These are phyloP conservation scores for Drosophila engyochracea DNA, from an alignment of 2,888 invertebrate species.

Conservation along the genomic window DNA sequence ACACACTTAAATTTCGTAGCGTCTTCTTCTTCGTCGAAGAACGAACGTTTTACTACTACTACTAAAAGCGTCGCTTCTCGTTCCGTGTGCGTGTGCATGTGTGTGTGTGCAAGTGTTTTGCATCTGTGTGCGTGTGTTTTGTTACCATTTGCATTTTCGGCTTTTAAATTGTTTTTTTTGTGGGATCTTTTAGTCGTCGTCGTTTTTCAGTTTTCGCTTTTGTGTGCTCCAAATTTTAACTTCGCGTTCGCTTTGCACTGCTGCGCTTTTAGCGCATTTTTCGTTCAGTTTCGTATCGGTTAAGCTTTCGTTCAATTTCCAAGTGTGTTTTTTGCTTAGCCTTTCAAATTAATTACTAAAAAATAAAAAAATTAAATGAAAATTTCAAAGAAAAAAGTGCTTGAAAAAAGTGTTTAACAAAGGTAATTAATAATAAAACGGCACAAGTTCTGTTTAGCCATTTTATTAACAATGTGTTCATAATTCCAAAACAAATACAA, in stretches of 20 bases:
- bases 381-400: constrained; percentile 50
- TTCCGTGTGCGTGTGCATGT: constrained; percentile 22
- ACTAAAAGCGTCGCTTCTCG: constrained; percentile 10
- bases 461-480: constrained; percentile 76
- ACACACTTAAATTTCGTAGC: constrained; percentile 32
- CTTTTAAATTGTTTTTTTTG: constrained; percentile 25
- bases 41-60: constrained; percentile 71
- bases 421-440: constrained; percentile 35
- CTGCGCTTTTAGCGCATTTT: constrained; percentile 14
- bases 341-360: not conserved
- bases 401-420: constrained; percentile 32
- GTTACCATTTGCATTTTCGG: constrained; percentile 62
- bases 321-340: constrained; percentile 21
- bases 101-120: constrained; percentile 16
- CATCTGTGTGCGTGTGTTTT: constrained; percentile 25
- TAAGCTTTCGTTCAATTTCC: constrained; percentile 29
- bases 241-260: constrained; percentile 51
- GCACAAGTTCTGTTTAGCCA: constrained; percentile 56
- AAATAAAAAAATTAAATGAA: constrained; percentile 1
- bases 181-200: constrained; percentile 10
- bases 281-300: constrained; percentile 25
- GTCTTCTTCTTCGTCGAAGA: constrained; percentile 70
- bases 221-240: constrained; percentile 52
- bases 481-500: constrained; percentile 66
- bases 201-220: constrained; percentile 33